These are phyloP conservation scores for Habrosyne pyritoides DNA, from an alignment of 2,888 invertebrate genomes.

Conservation along the genomic window DNA sequence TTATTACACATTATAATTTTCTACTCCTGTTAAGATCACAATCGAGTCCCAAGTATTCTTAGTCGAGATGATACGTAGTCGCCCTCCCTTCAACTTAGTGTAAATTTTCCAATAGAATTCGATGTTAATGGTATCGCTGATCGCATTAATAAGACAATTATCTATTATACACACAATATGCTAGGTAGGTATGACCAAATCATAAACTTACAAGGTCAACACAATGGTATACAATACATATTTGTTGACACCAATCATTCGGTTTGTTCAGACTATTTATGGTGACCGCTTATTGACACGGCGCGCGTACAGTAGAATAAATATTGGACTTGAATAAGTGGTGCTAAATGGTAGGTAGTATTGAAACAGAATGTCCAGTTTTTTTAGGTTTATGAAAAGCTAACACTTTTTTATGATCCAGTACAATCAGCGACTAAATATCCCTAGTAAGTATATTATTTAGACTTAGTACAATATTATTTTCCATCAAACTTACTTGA, in stretches of 20 bases:
- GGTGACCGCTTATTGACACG: neutral
- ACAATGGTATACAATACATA: neutral
- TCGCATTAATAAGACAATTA: neutral
- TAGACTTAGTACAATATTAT: neutral
- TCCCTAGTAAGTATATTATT: neutral
- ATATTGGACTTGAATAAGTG: conserved; percentile 7
- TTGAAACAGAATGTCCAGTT: too few relatives aligned
- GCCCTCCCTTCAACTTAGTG: too few relatives aligned
- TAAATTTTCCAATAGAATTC: neutral
- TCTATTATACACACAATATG: neutral
- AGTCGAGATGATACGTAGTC: too few relatives aligned
- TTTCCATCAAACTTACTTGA: too few relatives aligned
- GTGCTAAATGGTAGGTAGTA: conserved; percentile 4
- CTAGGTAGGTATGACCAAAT: too few relatives aligned
- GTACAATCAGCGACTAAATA: neutral
- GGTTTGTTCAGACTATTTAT: conserved; percentile 1
- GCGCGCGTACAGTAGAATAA: neutral
- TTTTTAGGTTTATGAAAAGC: too few relatives aligned
- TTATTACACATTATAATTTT: too few relatives aligned
- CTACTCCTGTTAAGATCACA: too few relatives aligned
- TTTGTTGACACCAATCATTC: conserved; percentile 3
- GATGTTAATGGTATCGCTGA: neutral
- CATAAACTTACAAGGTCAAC: conserved; percentile 3
- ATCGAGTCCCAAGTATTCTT: too few relatives aligned
- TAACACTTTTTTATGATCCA: neutral